Base-by-base conservation (phyloP, 2,113 vertebrate species). In the Chinchilla lanigera region DNA sequence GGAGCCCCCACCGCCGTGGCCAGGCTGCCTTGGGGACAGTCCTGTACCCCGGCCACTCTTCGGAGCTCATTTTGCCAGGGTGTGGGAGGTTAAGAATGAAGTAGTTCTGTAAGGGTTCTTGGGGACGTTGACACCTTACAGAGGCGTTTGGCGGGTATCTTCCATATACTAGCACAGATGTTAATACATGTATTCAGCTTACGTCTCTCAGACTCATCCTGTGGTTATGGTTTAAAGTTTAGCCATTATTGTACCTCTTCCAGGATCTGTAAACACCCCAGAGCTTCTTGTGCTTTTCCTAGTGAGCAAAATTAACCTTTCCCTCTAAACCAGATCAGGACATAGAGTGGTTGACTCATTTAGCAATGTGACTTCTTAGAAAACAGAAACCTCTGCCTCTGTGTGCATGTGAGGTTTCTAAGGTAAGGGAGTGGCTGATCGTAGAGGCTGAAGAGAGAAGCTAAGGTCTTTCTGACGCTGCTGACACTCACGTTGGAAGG, bases 281-380 rank as follows among this genome's bases (percentile, higher is more conserved):
- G 83, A 93, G 75, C 22, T 94, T 82, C 60, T 92, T 69, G 20
- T 54, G 50, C 75, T 94, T 77, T 47, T n/a, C 83, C 56, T 58
- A 0, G 14, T 95, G 26, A 60, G 35, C 56, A 54, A 91, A 95
- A 86, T 89, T 88, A 95, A 92, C 67, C 71, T 90, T 86, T 81
- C 87, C 50, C 71, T 90, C 71, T 52, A 84, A 89, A 54, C 50
- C 44, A 84, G 47, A 54, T 54, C 75, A 77, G 44, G 83, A 54
- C 20, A 86, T 92, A 30, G 84, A 82, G 54, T 96, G 81, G 83
- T 96, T 91, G 50, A 93, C 61, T 95, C 54, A 73, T 60, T 63
- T 80, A 28, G 86, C 17, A 78, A 30, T 61, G 26, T 30, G 38
- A n/a, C 83, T 96, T 94, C 78, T 65, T 86, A 67, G 78, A 89